Evolutionary conservation across 2,888 invertebrate species (phyloP).

Genomic region (Junonia oenone): DNA sequence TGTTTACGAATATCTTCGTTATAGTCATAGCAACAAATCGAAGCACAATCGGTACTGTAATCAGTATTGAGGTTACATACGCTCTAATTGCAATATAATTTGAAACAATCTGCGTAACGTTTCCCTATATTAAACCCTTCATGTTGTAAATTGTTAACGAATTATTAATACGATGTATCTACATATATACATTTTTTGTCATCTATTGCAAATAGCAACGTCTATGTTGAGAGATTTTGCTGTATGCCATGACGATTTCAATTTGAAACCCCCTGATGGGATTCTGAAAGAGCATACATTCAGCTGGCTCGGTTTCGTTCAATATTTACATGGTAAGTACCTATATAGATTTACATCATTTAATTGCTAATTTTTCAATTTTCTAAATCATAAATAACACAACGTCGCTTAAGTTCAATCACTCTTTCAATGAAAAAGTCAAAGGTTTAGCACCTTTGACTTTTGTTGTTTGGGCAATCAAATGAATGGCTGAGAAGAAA

Average conservation of each 20-base stretch:
- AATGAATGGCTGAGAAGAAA: too few relatives aligned
- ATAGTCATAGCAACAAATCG: not conserved
- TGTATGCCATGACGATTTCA: constrained; percentile 58
- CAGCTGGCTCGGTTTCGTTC: constrained; percentile 60
- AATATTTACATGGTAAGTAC: constrained; percentile 59
- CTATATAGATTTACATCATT: too few relatives aligned
- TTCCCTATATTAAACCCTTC: constrained; percentile 11
- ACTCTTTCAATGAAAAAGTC: too few relatives aligned
- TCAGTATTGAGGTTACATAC: not conserved
- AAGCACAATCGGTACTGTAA: too few relatives aligned
- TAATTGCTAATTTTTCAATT: too few relatives aligned
- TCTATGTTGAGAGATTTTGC: constrained; percentile 44
- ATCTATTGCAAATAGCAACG: constrained; percentile 3
- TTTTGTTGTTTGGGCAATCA: too few relatives aligned
- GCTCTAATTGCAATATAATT: constrained; percentile 10
- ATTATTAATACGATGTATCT: not conserved
- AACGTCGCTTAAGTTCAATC: too few relatives aligned
- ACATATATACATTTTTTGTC: not conserved
- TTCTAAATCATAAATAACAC: too few relatives aligned
- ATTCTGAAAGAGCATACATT: constrained; percentile 54
- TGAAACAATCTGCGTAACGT: constrained; percentile 13
- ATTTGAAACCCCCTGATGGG: constrained; percentile 56
- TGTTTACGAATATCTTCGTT: constrained; percentile 11
- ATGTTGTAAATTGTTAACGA: not conserved
- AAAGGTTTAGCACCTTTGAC: too few relatives aligned